Evolutionary conservation across 1,140 invertebrate genomes (phyloP).

Genomic region (Drosophila ogumai): DNA sequence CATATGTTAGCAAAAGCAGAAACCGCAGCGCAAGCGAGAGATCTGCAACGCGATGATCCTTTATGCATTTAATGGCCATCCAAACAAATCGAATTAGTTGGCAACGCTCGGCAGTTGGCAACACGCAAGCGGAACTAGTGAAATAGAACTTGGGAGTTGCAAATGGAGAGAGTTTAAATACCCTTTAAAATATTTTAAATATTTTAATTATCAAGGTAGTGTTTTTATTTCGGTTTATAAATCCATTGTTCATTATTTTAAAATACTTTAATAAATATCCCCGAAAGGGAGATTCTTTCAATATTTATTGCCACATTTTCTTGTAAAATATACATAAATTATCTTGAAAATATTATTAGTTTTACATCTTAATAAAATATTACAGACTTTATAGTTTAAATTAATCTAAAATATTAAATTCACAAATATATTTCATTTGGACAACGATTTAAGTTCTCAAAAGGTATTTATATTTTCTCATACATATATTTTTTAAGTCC

Average conservation of each 20-base stretch:
- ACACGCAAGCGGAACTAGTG: slow-evolving; percentile 58
- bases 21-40: slow-evolving; percentile 27
- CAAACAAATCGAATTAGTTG: slow-evolving; percentile 75
- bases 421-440: neutral
- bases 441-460: no score
- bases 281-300: no score
- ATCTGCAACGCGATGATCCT: slow-evolving; percentile 51
- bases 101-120: slow-evolving; percentile 52
- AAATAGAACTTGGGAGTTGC: slow-evolving; percentile 14
- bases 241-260: no score
- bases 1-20: slow-evolving; percentile 65
- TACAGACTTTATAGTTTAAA: neutral
- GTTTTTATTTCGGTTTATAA: neutral
- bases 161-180: neutral
- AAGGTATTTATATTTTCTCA: no score
- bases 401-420: neutral
- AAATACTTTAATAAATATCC: no score
- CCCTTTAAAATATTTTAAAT: neutral
- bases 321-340: no score
- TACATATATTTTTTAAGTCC: no score
- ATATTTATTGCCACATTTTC: no score
- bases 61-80: slow-evolving; percentile 48
- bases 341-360: neutral
- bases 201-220: neutral
- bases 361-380: neutral